Evolutionary conservation across 2,113 vertebrate species (phyloP).

Genomic region (Oxyura jamaicensis): DNA sequence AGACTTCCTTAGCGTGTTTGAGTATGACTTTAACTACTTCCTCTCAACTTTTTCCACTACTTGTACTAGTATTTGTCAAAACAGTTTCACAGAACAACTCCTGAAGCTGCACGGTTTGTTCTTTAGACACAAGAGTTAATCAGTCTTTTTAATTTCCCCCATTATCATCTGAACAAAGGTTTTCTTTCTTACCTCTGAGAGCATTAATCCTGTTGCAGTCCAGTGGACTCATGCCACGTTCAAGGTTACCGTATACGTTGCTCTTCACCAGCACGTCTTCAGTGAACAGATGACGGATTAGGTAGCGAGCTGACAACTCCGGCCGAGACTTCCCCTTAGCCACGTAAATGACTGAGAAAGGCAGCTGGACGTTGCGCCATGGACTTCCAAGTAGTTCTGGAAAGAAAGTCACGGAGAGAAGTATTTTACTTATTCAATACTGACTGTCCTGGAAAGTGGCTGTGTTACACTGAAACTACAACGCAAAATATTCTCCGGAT

Average conservation of each 20-base stretch:
- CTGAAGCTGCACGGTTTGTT: background rate
- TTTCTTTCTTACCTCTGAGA: slow-evolving; percentile 76
- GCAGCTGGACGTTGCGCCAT: slow-evolving; percentile 71
- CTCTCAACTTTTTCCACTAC: background rate
- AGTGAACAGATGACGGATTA: slow-evolving; percentile 80
- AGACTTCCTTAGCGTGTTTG: background rate
- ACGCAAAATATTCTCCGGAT: background rate
- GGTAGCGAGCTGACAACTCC: slow-evolving; percentile 76
- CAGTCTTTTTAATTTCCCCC: background rate
- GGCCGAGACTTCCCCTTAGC: slow-evolving; percentile 74
- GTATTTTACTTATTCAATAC: background rate
- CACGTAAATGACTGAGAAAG: slow-evolving; percentile 64
- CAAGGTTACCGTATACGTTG: slow-evolving; percentile 74
- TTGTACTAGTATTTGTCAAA: background rate
- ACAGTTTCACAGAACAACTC: background rate
- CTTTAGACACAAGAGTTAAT: background rate
- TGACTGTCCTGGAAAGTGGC: background rate
- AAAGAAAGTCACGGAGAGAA: background rate
- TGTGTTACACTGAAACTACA: background rate
- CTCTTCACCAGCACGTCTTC: slow-evolving; percentile 79
- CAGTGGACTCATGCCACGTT: slow-evolving; percentile 71
- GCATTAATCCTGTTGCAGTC: slow-evolving; percentile 79
- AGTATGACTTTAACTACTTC: background rate
- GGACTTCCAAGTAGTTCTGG: slow-evolving; percentile 78
- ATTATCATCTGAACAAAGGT: background rate